A percentile compares a stretch with the other conserved stretches of the same genome.
Conservation (phyloP, 2,113 vertebrate species). For the Lichenostomus cassidix region DNA sequence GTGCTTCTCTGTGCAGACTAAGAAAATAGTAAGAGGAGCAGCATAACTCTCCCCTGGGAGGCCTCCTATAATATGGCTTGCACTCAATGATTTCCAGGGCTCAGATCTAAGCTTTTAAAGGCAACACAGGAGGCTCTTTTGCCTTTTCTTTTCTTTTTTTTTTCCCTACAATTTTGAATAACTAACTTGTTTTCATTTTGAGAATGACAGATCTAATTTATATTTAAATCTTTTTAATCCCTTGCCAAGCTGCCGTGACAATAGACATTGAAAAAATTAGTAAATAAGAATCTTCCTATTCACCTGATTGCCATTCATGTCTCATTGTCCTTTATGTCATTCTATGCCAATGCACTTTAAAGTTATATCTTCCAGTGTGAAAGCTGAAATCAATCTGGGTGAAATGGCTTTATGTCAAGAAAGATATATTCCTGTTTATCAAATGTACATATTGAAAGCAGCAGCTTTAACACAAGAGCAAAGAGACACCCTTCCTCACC, state of each 20-base stretch:
- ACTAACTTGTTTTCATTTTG: not conserved
- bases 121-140: not conserved
- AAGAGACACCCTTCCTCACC: not conserved
- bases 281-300: conserved; percentile 30
- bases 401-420: not conserved
- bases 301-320: conserved; percentile 21
- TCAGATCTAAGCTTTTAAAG: not conserved
- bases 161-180: not conserved
- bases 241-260: not conserved
- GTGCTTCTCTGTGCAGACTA: not conserved
- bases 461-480: not conserved
- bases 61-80: not conserved
- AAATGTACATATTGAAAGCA: not conserved
- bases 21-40: not conserved
- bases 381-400: not conserved
- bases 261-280: conserved; percentile 1
- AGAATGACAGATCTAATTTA: conserved; percentile 27
- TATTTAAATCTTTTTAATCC: conserved; percentile 30
- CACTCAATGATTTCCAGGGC: not conserved
- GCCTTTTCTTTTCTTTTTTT: not conserved
- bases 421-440: not conserved
- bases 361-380: not conserved
- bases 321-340: conserved; percentile 1
- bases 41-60: not conserved
- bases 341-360: not conserved